Evolutionary conservation across 2,888 invertebrate genomes (phyloP), one percentile per base, ranked within the genome.

Genomic region (Dyspetes luteomarginatus): DNA sequence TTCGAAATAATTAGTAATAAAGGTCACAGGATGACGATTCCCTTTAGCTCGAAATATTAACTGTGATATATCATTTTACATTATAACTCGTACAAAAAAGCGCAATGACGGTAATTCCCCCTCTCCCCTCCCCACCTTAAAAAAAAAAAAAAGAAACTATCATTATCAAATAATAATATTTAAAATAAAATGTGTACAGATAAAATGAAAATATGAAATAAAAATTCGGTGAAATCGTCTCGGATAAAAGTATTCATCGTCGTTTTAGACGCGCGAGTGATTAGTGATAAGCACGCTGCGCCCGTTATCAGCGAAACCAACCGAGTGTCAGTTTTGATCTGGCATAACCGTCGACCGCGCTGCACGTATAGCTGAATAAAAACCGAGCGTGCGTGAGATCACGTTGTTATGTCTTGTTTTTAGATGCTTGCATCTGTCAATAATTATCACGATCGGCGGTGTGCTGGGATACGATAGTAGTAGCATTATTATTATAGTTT

Each of bases 381-480:
- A 72, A 24, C 0, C 55, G 28, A 7, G 26, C 15, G n/a, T 62
- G 43, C 19, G 17, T 15, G 48, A 5, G 58, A 69, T 36, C 52
- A 22, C 43, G 28, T 43, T 30, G 43, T n/a, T n/a, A n/a, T n/a
- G n/a, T 50, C 30, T 62, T 43, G 30, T 73, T 76, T 72, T 78
- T 71, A 71, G 60, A 77, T 60, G 45, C 56, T 72, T 56, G 71
- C 78, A 79, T 83, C 73, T 73, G 60, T 81, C 78, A 82, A 73
- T 78, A 71, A 81, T 81, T 77, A 81, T 77, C 67, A 55, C 68
- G 17, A n/a, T 52, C 45, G 56, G 24, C 43, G 64, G 30, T 67
- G 52, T 15, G 12, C 41, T 17, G 15, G 5, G 5, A 48, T 17
- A 48, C 17, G 48, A 48, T 48, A 7, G 48, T 48, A 48, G 17